Evolutionary conservation across 2,113 vertebrate genomes (phyloP), one percentile per base, ranked within the genome.

Genomic region (Pomatostomus ruficeps): DNA sequence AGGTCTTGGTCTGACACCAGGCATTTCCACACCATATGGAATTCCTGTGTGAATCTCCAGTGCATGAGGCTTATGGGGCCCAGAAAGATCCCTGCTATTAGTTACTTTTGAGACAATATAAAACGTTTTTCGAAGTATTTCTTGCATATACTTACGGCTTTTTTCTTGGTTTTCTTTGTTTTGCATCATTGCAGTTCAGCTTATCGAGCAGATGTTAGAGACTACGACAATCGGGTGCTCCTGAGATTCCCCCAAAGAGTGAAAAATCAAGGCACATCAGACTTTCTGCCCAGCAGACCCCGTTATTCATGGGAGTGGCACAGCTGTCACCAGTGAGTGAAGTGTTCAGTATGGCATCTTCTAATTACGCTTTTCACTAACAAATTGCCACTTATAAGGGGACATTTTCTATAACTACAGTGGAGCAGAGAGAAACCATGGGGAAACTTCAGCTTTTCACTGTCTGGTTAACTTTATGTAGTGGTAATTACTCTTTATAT

Each of bases 221-320:
- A 99, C 78, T 99, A 99, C 49, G 99, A 99, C 93, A 98, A 98
- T 46, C 97, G 99, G 31, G 99, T 99, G 82, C 97, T 99, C 76
- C 89, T 99, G 91, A 96, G 99, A 95, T 99, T 99, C 89, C 98
- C 99, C 7, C 99, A 99, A 95, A 98, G 99, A 90, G 99, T 99
- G 96, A 99, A 99, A 98, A 99, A 99, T 81, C 99, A 99, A 98
- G 99, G 99, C 40, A 99, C 99, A 0, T 98, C 99, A 1, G 99
- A 99, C 96, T 99, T 99, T 93, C 97, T 99, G 85, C 99, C 99
- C 93, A 99, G 98, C 85, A 98, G 98, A 95, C 99, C 99, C 29
- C 98, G 99, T 90, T 99, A 99, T 28, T 98, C 99, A 74, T 99
- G 99, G 99, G 99, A 99, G 95, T 99, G 99, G 99, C 99, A 99